Conservation (phyloP, 2,888 invertebrate species). For the Omphaloscelis lunosa region DNA sequence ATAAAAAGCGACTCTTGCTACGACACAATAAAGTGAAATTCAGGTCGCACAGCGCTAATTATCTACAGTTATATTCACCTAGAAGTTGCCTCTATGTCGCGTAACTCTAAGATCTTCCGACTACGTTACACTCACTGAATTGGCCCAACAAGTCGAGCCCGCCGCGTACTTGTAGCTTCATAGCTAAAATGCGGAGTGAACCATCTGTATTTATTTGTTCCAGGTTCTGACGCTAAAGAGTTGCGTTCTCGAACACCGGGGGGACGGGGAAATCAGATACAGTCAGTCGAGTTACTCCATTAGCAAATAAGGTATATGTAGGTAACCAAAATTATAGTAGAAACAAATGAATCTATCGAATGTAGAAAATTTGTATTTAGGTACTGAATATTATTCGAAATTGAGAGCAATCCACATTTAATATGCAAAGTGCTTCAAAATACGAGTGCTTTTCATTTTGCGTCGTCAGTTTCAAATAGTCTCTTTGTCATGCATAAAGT, state of each 20-base stretch:
- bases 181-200: too few relatives aligned
- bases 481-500: slow-evolving; percentile 41
- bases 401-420: not conserved
- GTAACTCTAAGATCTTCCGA: too few relatives aligned
- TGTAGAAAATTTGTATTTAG: not conserved
- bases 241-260: not conserved
- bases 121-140: too few relatives aligned
- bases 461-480: slow-evolving; percentile 13
- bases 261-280: not conserved
- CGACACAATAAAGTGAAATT: too few relatives aligned
- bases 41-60: too few relatives aligned
- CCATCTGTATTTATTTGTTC: too few relatives aligned
- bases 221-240: not conserved
- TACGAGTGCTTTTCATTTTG: slow-evolving; percentile 20
- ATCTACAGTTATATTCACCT: too few relatives aligned
- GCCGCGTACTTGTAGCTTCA: too few relatives aligned
- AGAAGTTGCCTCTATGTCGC: too few relatives aligned
- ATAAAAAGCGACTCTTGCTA: too few relatives aligned
- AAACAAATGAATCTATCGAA: not conserved
- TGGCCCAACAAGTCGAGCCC: too few relatives aligned
- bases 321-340: not conserved
- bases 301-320: not conserved
- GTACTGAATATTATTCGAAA: not conserved
- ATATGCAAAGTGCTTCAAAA: slow-evolving; percentile 17
- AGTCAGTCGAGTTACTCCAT: not conserved